Evolutionary conservation across 2,113 vertebrate genomes (phyloP).

Genomic region (Vidua chalybeata): DNA sequence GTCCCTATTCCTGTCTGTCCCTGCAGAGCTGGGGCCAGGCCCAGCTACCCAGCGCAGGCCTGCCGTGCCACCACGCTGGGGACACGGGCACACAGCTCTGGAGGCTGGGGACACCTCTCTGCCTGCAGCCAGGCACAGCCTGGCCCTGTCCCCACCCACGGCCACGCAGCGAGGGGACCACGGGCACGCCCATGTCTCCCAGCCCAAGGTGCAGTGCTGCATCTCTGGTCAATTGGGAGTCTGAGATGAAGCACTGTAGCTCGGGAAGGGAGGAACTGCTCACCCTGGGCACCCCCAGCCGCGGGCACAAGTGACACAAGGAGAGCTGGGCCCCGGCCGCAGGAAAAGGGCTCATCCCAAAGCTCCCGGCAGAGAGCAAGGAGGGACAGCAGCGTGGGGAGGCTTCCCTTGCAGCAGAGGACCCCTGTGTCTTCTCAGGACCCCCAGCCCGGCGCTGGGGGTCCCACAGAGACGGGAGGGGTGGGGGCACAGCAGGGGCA

Average conservation of each 20-base stretch:
- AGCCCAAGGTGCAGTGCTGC: conserved; percentile 99
- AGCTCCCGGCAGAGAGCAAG: not conserved
- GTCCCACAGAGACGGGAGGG: not conserved
- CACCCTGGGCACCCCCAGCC: not conserved
- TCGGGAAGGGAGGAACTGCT: conserved; percentile 86
- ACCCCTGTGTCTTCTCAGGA: fast-evolving
- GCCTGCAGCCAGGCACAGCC: not conserved
- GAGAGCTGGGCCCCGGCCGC: not conserved
- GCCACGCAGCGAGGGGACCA: fast-evolving
- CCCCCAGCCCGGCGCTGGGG: fast-evolving
- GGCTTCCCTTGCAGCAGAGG: not conserved
- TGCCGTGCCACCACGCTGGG: not conserved
- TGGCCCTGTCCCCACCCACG: fast-evolving
- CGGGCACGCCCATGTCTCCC: conserved; percentile 68
- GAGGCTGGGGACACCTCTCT: fast-evolving
- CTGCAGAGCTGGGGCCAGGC: not conserved
- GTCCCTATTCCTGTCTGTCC: not conserved
- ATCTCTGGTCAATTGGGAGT: conserved; percentile 99
- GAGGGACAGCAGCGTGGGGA: not conserved
- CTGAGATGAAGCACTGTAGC: conserved; percentile 99
- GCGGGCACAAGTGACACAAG: not conserved
- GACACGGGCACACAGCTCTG: fast-evolving
- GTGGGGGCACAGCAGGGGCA: not conserved
- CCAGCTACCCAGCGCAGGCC: not conserved
- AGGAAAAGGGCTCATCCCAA: not conserved